Percentiles rank a stretch among this genome's conserved stretches.
Evolutionary conservation across 2,888 invertebrate genomes (phyloP).

Genomic region (Agrochola lota): DNA sequence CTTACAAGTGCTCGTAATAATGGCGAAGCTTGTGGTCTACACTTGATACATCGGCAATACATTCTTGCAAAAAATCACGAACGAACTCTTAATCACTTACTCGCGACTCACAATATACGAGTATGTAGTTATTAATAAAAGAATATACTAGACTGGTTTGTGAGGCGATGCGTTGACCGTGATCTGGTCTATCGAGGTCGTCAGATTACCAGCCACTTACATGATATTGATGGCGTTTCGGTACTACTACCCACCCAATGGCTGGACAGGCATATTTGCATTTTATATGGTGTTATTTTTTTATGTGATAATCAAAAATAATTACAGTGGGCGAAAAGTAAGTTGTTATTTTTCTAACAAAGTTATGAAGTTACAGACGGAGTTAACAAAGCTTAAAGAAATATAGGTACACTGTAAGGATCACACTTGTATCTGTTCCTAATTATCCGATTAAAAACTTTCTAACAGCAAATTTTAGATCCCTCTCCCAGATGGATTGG

Average conservation of each 20-base stretch:
- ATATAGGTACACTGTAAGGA: not conserved
- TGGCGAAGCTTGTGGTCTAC: not conserved
- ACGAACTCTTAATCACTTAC: slow-evolving; percentile 6
- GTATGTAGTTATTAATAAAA: slow-evolving; percentile 45
- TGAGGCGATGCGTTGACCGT: slow-evolving; percentile 46
- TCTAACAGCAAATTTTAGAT: not conserved
- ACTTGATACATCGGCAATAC: not conserved
- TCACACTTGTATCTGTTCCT: not conserved
- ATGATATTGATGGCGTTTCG: slow-evolving; percentile 15
- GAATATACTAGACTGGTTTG: slow-evolving; percentile 46
- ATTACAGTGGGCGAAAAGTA: not conserved
- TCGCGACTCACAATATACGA: not conserved
- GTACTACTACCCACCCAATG: not conserved
- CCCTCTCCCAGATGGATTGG: not conserved
- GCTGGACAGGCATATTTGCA: not conserved
- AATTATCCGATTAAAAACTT: not conserved
- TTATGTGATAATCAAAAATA: not conserved
- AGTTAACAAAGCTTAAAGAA: no score
- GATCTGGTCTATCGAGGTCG: slow-evolving; percentile 49
- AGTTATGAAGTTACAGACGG: not conserved
- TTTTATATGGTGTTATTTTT: slow-evolving; percentile 3
- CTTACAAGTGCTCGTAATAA: not conserved
- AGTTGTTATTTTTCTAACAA: not conserved
- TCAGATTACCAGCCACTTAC: slow-evolving; percentile 23
- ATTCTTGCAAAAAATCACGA: slow-evolving; percentile 30